Base-by-base conservation (phyloP, 2,888 invertebrate species). In the Plagodis pulveraria region DNA sequence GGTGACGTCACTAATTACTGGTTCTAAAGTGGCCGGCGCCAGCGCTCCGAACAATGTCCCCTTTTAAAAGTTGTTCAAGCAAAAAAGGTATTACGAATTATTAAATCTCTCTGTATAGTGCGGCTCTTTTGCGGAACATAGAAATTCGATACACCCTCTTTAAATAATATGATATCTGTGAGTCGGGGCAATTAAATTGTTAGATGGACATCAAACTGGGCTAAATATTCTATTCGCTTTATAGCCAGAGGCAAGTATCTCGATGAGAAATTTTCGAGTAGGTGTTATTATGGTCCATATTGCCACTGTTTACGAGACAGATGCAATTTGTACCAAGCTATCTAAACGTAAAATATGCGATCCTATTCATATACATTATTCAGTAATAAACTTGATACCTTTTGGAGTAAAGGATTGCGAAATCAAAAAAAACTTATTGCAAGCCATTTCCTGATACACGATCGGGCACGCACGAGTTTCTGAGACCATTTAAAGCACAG, bases 41-140 rank as follows among this genome's bases (percentile, higher is more conserved):
- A 61, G 38, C 51, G 22, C 51, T 50, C 50, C 61, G 60, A 62
- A 67, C 66, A 69, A 66, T 63, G 47, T 56, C 44, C 63, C 57
- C 62, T 56, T 66, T 62, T 61, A 42, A 62, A 66, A 65, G 43
- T 55, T 56, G 60, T 55, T 62, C 57, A 55, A 66, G 68, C 66
- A 68, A 68, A 68, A 66, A 64, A 46, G 49, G 56, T 62, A 63
- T 60, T 62, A 59, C 60, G 62, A 69, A 66, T 69, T 61, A 58
- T 55, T 52, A 53, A 48, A 58, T 55, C 47, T 55, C 38, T 52
- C 52, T 56, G 48, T 53, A 62, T 59, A 55, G 42, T 45, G 47
- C 63, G 53, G 58, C 58, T 60, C 58, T 54, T 55, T 62, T 49
- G 54, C 56, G 47, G 58, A 61, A 58, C 58, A 47, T 46, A 58